phyloP scores from a whole-genome alignment of 2,888 invertebrate genomes.

The Ernsta delagoae region DNA sequence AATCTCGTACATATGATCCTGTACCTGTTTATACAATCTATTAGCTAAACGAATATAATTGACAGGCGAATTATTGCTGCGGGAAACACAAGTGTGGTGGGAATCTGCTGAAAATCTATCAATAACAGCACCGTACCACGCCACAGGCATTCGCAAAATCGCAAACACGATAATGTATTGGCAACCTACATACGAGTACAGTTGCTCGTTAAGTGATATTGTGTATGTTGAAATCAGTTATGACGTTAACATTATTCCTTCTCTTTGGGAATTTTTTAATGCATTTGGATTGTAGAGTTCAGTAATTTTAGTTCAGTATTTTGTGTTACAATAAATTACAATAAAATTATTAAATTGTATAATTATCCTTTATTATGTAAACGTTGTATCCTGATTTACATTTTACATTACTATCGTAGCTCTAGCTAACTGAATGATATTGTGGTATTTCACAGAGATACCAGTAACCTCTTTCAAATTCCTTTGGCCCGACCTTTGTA shows the following conservation, averaged over 20 bases:
- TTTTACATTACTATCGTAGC: background rate
- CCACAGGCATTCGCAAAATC: constrained; percentile 21
- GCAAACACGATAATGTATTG: constrained; percentile 25
- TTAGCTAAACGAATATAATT: constrained; percentile 34
- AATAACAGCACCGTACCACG: constrained; percentile 25
- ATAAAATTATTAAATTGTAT: too few relatives aligned
- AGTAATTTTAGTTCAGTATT: too few relatives aligned
- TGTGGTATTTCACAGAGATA: background rate
- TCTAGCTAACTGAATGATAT: background rate
- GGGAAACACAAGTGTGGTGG: constrained; percentile 26
- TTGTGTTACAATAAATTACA: too few relatives aligned
- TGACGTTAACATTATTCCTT: background rate
- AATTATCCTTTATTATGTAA: too few relatives aligned
- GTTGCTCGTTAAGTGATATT: background rate
- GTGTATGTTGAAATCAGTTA: constrained; percentile 11
- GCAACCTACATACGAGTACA: constrained; percentile 5
- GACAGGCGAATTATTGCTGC: constrained; percentile 36
- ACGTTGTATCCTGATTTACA: too few relatives aligned
- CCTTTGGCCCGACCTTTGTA: background rate
- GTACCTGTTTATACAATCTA: constrained; percentile 30
- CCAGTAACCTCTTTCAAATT: background rate
- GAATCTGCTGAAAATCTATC: constrained; percentile 35
- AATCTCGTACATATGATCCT: constrained; percentile 4
- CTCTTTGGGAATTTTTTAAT: background rate
- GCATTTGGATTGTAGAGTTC: background rate